Evolutionary conservation across 2,797 vertebrate genomes (phyloP).

Genomic region (Anableps anableps): DNA sequence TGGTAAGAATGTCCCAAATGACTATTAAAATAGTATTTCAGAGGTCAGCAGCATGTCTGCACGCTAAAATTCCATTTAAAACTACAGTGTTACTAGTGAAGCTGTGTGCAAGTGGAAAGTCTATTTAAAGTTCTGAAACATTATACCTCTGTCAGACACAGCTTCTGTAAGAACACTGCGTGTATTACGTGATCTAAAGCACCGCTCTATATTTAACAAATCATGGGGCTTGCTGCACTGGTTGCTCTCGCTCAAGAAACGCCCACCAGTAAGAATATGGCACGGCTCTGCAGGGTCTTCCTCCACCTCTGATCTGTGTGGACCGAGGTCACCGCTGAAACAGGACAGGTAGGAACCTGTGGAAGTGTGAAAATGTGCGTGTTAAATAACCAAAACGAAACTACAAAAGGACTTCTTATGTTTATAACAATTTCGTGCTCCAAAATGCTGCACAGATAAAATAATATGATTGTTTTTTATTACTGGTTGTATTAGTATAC

Average conservation of each 20-base stretch:
- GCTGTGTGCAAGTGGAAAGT: slow-evolving; percentile 33
- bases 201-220: slow-evolving; percentile 83
- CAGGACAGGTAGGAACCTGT: slow-evolving; percentile 70
- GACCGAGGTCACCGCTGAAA: slow-evolving; percentile 42
- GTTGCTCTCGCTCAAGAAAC: slow-evolving; percentile 49
- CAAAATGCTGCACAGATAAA: not conserved
- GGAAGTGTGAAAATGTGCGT: slow-evolving; percentile 1
- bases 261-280: slow-evolving; percentile 57
- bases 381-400: not conserved
- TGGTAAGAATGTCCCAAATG: not conserved
- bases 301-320: slow-evolving; percentile 35
- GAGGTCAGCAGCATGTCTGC: not conserved
- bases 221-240: slow-evolving; percentile 67
- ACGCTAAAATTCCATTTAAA: slow-evolving; percentile 18
- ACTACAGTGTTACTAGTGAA: slow-evolving; percentile 10
- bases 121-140: slow-evolving; percentile 78
- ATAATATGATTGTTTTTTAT: not conserved
- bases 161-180: slow-evolving; percentile 45
- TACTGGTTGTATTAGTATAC: slow-evolving; percentile 3
- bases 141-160: slow-evolving; percentile 71
- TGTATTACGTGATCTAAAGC: slow-evolving; percentile 80
- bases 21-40: not conserved
- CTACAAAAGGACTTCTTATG: not conserved
- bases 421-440: not conserved
- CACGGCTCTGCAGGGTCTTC: slow-evolving; percentile 46